phyloP scores from a whole-genome alignment of 2,797 vertebrate species.

The Telmatherina bonti region DNA sequence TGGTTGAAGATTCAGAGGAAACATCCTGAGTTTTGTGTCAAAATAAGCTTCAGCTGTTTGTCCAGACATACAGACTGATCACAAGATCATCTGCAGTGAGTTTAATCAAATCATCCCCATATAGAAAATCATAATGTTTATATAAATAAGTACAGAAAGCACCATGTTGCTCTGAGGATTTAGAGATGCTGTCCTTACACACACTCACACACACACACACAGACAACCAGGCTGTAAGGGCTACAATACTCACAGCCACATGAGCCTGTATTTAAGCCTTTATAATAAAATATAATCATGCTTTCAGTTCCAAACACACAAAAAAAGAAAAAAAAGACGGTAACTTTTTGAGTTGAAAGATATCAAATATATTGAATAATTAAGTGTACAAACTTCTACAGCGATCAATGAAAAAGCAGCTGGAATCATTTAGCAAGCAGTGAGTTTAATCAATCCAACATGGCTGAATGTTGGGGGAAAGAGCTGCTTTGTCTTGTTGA shows the following conservation, averaged over 20 bases:
- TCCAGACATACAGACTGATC: not conserved
- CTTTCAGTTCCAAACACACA: no score
- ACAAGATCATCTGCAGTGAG: constrained; percentile 19
- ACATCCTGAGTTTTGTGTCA: constrained; percentile 16
- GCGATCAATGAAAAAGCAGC: not conserved
- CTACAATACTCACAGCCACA: constrained; percentile 21
- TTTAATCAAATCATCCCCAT: constrained; percentile 20
- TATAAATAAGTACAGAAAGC: constrained; percentile 19
- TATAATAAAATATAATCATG: no score
- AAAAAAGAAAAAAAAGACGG: not conserved
- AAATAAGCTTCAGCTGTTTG: constrained; percentile 10
- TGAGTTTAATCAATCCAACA: not conserved
- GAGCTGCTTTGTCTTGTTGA: not conserved
- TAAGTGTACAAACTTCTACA: not conserved
- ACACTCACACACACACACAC: constrained; percentile 25
- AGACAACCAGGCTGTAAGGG: constrained; percentile 12
- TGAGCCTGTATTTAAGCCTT: no score
- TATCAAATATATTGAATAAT: not conserved
- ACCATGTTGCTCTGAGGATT: constrained; percentile 30
- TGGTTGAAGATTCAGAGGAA: constrained; percentile 12
- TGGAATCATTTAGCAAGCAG: not conserved
- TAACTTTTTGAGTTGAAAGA: not conserved
- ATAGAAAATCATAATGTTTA: constrained; percentile 29
- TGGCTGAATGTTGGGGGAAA: not conserved
- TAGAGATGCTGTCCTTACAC: constrained; percentile 5